Evolutionary conservation across 1,140 invertebrate species (phyloP), one percentile per base, ranked within the genome.

Genomic region (Meloidogyne exigua): DNA sequence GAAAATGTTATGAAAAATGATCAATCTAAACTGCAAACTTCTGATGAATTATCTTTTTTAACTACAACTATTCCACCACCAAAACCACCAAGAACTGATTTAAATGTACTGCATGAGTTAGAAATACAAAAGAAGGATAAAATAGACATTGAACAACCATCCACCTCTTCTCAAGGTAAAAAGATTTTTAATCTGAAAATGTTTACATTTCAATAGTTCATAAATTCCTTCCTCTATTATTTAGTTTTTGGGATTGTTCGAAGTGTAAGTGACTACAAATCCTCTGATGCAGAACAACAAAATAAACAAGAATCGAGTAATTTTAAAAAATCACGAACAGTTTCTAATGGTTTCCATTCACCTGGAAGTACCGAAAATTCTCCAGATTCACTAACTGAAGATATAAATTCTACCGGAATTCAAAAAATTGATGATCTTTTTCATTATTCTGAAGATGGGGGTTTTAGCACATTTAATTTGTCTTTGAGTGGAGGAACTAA

Each of bases 201-300:
- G 28, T 32, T 32, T 32, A 32, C 28, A 32, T 32, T 32, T 32
- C 7, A 32, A 32, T 32, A 32, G n/a, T n/a, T n/a, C n/a, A n/a
- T n/a, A n/a, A 32, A 32, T 32, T 32, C 28, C 7, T 32, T 32
- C 28, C 9, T 9, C 3, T 39, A 39, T 9, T 39, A 39, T 39
- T 39, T 39, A 39, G 64, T 72, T n/a, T 73, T 72, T 12, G 69
- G 76, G 0, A 85, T 84, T 72, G 83, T 84, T n/a, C 78, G 83
- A 57, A 85, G 83, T 77, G 84, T 84, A 3, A 85, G 83, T 66
- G 84, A 86, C 32, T 86, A 86, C 70, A 86, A 87, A 57, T 75
- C 85, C 7, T 76, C 73, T 44, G 81, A 72, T 44, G 21, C 78
- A 26, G 81, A 68, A 13, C 73, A 78, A 12, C 67, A 82, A 21